Evolutionary conservation across 2,797 vertebrate species (phyloP).

Genomic region (Tinamus major): DNA sequence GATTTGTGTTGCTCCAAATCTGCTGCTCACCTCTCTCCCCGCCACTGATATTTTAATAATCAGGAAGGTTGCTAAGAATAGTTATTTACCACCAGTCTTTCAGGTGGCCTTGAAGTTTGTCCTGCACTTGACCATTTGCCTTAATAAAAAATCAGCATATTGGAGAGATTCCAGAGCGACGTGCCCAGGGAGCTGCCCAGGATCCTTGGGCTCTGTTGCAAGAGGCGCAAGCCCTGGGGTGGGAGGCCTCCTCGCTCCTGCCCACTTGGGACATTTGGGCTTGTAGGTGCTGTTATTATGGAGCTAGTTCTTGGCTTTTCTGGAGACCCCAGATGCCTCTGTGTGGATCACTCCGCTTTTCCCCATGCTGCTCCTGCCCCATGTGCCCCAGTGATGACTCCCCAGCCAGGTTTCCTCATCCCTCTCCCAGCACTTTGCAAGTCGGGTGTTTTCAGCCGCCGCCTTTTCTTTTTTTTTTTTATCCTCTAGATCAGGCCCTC

Average conservation of each 20-base stretch:
- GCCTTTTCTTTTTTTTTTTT: neutral
- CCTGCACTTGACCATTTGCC: neutral
- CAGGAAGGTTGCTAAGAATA: slow-evolving; percentile 57
- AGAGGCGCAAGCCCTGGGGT: neutral
- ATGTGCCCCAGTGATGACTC: neutral
- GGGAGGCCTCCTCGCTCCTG: neutral
- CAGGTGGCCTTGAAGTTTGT: neutral
- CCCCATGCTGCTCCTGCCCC: neutral
- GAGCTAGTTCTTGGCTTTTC: neutral
- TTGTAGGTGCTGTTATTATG: accelerated
- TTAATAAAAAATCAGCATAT: neutral
- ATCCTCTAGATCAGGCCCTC: slow-evolving; percentile 30
- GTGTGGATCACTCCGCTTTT: neutral
- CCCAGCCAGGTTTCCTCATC: neutral
- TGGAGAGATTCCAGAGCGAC: neutral
- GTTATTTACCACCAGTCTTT: neutral
- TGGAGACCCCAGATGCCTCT: neutral
- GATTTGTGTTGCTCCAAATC: slow-evolving; percentile 50
- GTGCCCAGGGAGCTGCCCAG: neutral
- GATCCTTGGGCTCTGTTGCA: neutral
- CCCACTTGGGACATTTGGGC: accelerated
- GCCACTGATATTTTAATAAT: slow-evolving; percentile 57
- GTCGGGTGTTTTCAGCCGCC: neutral
- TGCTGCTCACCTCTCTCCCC: neutral
- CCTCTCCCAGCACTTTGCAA: neutral